These are phyloP conservation scores for Diachrysia chrysitis DNA, from an alignment of 2,888 invertebrate genomes.

Conservation along the genomic window DNA sequence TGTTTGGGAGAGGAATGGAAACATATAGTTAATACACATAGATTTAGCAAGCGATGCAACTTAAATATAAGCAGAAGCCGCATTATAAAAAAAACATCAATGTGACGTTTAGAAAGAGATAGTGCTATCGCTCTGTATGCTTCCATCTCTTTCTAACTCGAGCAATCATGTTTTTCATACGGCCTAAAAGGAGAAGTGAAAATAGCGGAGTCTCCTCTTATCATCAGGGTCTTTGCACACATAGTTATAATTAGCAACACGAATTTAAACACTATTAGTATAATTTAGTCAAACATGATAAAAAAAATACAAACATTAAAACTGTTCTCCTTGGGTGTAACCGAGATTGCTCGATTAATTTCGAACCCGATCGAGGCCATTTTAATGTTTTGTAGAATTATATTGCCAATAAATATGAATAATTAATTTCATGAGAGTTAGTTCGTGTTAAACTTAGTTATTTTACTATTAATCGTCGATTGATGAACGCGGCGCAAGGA, in stretches of 20 bases:
- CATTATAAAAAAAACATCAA: background rate
- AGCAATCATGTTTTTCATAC: background rate
- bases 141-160: background rate
- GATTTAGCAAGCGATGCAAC: slow-evolving; percentile 42
- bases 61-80: slow-evolving; percentile 31
- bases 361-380: background rate
- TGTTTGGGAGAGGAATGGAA: slow-evolving; percentile 28
- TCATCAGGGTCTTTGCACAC: background rate
- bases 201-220: background rate
- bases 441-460: background rate
- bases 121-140: background rate
- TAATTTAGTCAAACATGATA: background rate
- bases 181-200: background rate
- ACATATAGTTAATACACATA: slow-evolving; percentile 53
- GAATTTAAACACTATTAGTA: background rate
- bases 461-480: background rate
- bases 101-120: background rate
- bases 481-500: background rate
- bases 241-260: background rate
- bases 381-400: background rate
- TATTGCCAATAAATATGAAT: background rate
- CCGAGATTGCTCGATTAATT: too few relatives aligned
- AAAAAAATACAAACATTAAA: background rate
- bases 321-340: too few relatives aligned
- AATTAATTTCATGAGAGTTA: slow-evolving; percentile 1